A percentile compares a stretch with the other conserved stretches of the same genome.
These are phyloP conservation scores for Colinus virginianus DNA, from an alignment of 2,113 vertebrate species.

Conservation along the genomic window DNA sequence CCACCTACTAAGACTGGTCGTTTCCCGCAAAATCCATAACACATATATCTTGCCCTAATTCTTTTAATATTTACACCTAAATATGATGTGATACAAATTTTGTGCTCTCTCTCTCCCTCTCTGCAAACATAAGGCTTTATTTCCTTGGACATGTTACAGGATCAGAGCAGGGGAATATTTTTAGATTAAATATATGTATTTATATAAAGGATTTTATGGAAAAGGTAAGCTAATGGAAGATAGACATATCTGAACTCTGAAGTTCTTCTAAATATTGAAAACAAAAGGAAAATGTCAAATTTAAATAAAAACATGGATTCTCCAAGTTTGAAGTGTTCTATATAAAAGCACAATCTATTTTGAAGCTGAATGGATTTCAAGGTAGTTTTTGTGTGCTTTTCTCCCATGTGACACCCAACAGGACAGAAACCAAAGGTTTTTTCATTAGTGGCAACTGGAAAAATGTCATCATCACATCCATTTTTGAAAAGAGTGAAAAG, in stretches of 20 bases:
- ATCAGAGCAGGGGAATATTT: not conserved
- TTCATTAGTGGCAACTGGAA: too few relatives aligned
- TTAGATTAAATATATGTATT: not conserved
- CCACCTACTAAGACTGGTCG: conserved; percentile 18
- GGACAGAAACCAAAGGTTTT: too few relatives aligned
- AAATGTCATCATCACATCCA: too few relatives aligned
- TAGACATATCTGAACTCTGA: not conserved
- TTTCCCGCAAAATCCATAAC: conserved; percentile 23
- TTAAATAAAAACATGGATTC: not conserved
- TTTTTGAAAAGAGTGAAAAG: too few relatives aligned
- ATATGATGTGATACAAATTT: not conserved
- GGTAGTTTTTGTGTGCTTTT: not conserved
- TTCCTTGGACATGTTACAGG: not conserved
- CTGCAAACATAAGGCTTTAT: not conserved
- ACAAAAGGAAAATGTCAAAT: not conserved
- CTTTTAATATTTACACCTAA: conserved; percentile 24
- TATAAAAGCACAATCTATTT: not conserved
- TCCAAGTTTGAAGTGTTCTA: not conserved
- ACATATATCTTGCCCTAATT: conserved; percentile 18
- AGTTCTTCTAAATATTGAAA: not conserved
- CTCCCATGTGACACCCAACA: too few relatives aligned
- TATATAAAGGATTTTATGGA: not conserved
- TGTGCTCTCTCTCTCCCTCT: not conserved
- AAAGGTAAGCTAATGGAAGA: not conserved
- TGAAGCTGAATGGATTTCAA: not conserved